Conservation (phyloP, 2,113 vertebrate species). For the Lonchura striata region DNA sequence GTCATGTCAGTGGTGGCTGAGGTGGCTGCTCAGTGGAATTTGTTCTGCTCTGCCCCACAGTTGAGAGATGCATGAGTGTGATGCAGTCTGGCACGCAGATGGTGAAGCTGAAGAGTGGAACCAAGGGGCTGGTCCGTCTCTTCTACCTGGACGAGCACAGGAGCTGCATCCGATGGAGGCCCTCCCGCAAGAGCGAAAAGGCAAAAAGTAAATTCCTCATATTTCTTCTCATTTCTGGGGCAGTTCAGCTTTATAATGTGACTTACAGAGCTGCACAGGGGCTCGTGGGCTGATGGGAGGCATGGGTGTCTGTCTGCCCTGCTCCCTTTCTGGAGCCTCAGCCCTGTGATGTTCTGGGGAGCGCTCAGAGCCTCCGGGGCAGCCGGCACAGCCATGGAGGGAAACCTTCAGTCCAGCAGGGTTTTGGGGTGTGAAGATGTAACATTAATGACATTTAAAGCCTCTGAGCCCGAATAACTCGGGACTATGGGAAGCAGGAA, state of each 20-base stretch:
- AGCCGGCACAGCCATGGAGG: background rate
- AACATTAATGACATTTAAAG: background rate
- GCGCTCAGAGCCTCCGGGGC: accelerated
- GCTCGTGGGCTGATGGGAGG: background rate
- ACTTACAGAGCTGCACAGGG: background rate
- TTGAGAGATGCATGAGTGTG: slow-evolving; percentile 98
- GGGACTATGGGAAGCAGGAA: background rate
- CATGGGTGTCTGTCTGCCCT: background rate
- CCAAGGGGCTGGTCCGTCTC: slow-evolving; percentile 92
- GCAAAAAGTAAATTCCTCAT: slow-evolving; percentile 87
- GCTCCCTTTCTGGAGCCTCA: background rate
- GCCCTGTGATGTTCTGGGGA: background rate
- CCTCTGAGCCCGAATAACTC: background rate
- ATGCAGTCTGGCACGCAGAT: slow-evolving; percentile 99
- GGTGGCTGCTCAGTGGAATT: background rate
- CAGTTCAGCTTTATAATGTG: background rate
- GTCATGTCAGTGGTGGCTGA: background rate
- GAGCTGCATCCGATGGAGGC: slow-evolving; percentile 94
- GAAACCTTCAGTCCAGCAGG: background rate
- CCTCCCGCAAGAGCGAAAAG: slow-evolving; percentile 96
- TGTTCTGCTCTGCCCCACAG: slow-evolving; percentile 70
- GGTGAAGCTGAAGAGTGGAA: slow-evolving; percentile 96
- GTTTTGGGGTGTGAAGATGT: background rate
- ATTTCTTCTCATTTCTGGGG: background rate
- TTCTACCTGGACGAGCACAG: slow-evolving; percentile 98